phyloP scores from a whole-genome alignment of 2,113 vertebrate genomes.

The Hyaena hyaena region DNA sequence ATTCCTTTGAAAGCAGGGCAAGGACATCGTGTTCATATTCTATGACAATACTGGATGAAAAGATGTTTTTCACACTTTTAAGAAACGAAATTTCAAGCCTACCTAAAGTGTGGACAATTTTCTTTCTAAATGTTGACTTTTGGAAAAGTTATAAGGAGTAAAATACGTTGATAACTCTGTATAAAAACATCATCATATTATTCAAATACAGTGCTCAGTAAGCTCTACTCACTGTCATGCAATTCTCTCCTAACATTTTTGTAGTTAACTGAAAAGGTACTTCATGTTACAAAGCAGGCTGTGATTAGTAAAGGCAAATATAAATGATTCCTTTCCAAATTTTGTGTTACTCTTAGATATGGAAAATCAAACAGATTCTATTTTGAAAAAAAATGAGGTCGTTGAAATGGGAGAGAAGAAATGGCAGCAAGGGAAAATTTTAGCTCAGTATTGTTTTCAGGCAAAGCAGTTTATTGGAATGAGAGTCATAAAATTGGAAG shows the following conservation, averaged over 20 bases:
- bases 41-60: slow-evolving; percentile 52
- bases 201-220: not conserved
- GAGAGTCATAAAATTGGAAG: not conserved
- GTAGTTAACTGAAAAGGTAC: not conserved
- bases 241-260: not conserved
- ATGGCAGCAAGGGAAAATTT: not conserved
- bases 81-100: slow-evolving; percentile 11
- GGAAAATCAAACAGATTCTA: slow-evolving; percentile 26
- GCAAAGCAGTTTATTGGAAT: not conserved
- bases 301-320: not conserved
- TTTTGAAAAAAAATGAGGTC: slow-evolving; percentile 19
- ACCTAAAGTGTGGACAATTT: not conserved
- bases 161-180: not conserved
- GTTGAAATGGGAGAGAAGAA: not conserved
- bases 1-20: slow-evolving; percentile 60
- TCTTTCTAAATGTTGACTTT: slow-evolving; percentile 53
- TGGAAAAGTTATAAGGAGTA: slow-evolving; percentile 20
- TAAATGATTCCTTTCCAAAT: not conserved
- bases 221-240: not conserved
- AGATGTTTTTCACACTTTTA: slow-evolving; percentile 11
- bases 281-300: slow-evolving; percentile 18
- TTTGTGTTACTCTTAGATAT: slow-evolving; percentile 10
- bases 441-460: slow-evolving; percentile 1
- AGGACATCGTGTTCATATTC: slow-evolving; percentile 23
- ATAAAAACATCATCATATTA: not conserved